Evolutionary conservation across 2,797 vertebrate genomes (phyloP).

Genomic region (Dendrocincla tyrannina): DNA sequence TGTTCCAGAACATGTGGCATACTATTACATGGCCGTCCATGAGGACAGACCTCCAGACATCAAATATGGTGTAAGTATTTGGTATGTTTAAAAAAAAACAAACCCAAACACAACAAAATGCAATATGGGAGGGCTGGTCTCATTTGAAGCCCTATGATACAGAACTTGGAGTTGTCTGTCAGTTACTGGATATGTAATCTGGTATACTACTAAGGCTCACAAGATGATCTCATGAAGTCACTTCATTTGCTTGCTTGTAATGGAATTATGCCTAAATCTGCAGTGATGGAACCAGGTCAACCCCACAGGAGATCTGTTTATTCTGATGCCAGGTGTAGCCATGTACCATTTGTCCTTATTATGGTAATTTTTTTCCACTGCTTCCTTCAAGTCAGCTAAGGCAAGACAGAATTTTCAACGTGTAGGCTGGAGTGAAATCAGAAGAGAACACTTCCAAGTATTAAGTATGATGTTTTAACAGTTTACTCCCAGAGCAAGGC

Average conservation of each 20-base stretch:
- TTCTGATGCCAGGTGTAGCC: neutral
- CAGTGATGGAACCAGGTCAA: slow-evolving; percentile 26
- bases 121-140: neutral
- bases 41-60: neutral
- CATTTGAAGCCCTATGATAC: neutral
- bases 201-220: neutral
- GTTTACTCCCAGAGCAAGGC: neutral
- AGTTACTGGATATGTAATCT: neutral
- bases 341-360: neutral
- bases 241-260: neutral
- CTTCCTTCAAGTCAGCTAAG: neutral
- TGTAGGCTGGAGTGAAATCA: neutral
- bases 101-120: neutral
- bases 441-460: neutral
- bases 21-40: accelerated
- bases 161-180: neutral
- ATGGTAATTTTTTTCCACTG: neutral
- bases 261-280: neutral
- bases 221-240: neutral
- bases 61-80: neutral
- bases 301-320: neutral
- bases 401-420: neutral
- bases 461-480: neutral
- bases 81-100: neutral
- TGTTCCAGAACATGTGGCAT: neutral